These are phyloP conservation scores for Coluber constrictor DNA, from an alignment of 2,797 vertebrate species.

Conservation along the genomic window DNA sequence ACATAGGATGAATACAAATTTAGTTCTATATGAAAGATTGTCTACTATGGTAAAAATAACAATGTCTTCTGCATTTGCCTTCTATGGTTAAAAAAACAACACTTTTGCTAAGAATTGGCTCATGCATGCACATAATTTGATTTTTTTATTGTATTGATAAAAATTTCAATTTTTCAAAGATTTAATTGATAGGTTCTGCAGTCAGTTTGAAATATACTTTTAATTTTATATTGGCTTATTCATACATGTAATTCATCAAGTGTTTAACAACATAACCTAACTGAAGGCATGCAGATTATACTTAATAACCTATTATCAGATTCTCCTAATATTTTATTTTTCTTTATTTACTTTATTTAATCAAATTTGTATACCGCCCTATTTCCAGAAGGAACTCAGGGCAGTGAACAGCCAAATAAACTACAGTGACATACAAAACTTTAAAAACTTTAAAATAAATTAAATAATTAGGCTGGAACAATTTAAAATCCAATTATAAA, in stretches of 20 bases:
- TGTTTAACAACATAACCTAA: neutral
- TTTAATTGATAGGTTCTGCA: neutral
- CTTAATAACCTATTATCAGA: neutral
- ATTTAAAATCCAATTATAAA: too few relatives aligned
- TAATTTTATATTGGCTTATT: neutral
- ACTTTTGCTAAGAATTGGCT: neutral
- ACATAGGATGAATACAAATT: conserved; percentile 42
- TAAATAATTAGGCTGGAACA: too few relatives aligned
- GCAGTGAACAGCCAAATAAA: too few relatives aligned
- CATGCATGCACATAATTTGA: neutral
- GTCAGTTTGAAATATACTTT: neutral
- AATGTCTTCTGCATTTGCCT: neutral
- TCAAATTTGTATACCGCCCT: too few relatives aligned
- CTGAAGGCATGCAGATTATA: neutral
- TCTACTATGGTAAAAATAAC: conserved; percentile 52
- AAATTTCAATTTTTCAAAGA: neutral
- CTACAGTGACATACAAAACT: too few relatives aligned
- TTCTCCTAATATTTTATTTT: neutral
- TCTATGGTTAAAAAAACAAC: neutral
- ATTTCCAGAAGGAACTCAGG: too few relatives aligned
- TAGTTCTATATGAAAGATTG: conserved; percentile 18
- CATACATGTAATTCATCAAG: neutral
- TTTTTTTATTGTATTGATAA: neutral
- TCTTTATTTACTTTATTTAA: too few relatives aligned
- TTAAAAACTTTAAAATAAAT: too few relatives aligned